Evolutionary conservation across 2,888 invertebrate genomes (phyloP).

Genomic region (Ischnura elegans): DNA sequence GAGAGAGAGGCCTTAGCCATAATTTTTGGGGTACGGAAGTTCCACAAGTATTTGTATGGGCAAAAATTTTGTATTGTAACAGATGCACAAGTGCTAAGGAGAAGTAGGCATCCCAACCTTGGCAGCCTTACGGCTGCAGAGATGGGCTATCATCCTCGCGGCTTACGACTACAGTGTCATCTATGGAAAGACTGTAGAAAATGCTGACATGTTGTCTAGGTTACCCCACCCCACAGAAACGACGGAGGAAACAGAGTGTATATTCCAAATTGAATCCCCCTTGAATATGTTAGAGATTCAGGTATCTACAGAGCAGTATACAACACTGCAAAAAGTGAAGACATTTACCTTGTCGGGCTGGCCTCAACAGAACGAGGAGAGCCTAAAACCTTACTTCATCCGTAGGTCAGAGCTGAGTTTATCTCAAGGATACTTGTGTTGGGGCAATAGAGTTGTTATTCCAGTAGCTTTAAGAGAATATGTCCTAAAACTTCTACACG

Average conservation of each 20-base stretch:
- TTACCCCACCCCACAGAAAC: neutral
- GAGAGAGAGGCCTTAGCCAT: neutral
- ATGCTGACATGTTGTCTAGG: neutral
- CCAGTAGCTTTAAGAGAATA: no score
- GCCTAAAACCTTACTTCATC: neutral
- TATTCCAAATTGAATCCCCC: neutral
- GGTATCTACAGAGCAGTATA: neutral
- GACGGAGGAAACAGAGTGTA: neutral
- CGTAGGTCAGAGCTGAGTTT: neutral
- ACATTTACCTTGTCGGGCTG: neutral
- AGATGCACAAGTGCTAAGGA: neutral
- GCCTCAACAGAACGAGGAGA: neutral
- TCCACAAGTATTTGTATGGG: neutral
- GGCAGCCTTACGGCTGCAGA: neutral
- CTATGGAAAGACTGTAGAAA: neutral
- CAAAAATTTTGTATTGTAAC: neutral
- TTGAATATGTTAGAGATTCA: neutral
- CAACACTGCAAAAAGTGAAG: neutral
- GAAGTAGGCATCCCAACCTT: neutral
- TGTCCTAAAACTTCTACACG: no score
- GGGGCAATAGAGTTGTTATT: no score
- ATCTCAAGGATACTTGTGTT: neutral
- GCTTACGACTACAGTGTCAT: neutral
- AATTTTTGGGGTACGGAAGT: neutral
- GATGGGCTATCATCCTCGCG: neutral